phyloP scores from a whole-genome alignment of 2,888 invertebrate species.

The Gnatocerus cornutus region DNA sequence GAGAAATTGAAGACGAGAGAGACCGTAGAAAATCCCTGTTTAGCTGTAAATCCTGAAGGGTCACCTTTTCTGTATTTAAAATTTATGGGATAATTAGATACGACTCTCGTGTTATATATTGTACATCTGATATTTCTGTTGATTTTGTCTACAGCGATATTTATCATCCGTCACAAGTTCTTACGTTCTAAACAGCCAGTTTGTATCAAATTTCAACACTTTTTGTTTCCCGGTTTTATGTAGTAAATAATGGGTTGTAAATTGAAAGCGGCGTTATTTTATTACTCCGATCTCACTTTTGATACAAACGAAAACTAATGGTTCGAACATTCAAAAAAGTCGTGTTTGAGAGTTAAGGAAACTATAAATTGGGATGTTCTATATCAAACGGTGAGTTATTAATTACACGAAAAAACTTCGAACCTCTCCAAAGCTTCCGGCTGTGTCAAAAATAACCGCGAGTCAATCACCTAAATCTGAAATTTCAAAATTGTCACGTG shows the following conservation, averaged over 20 bases:
- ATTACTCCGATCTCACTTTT: constrained; percentile 17
- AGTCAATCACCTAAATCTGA: too few species aligned
- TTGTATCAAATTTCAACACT: constrained; percentile 35
- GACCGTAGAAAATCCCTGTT: too few species aligned
- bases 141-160: constrained; percentile 32
- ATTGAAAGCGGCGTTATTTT: constrained; percentile 28
- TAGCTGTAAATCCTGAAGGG: too few species aligned
- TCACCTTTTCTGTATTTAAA: background rate
- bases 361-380: too few species aligned
- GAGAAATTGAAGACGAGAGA: too few species aligned
- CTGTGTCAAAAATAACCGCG: too few species aligned
- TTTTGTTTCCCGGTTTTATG: constrained; percentile 18
- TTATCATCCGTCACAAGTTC: constrained; percentile 31
- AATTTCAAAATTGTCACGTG: too few species aligned
- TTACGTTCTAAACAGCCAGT: constrained; percentile 21
- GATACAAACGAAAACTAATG: constrained; percentile 2
- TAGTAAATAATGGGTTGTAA: constrained; percentile 22
- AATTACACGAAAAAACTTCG: too few species aligned
- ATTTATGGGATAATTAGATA: constrained; percentile 34
- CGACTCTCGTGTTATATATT: constrained; percentile 3
- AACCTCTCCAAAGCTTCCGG: too few species aligned
- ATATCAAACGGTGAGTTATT: too few species aligned
- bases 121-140: constrained; percentile 30
- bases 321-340: background rate
- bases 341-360: too few species aligned